Evolutionary conservation across 2,113 vertebrate species (phyloP), one percentile per base, ranked within the genome.

Genomic region (Syngnathus floridae): DNA sequence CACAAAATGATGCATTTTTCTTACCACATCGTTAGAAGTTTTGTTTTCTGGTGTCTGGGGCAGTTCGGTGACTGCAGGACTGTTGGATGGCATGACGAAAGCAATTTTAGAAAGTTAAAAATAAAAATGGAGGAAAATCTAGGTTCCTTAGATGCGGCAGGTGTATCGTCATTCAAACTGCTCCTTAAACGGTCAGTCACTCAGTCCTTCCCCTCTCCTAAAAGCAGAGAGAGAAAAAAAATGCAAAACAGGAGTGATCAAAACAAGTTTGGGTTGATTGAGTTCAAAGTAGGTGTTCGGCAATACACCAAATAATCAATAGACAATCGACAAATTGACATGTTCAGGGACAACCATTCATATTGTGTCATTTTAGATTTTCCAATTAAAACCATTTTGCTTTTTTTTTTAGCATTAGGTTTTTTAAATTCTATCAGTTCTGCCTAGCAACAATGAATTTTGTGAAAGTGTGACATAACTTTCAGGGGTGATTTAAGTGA

Each of bases 31-130:
- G 3, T 77, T 87, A 68, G 73, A 64, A 4, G 46, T 21, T 62
- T 87, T 78, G 1, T 88, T 84, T 67, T 85, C 84, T 4, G 80
- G 82, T 0, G 80, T 82, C 71, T 85, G 84, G 10, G 82, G 74
- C 9, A 78, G 74, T 35, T 84, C 81, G 12, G 74, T 64, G 57
- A 79, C 79, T 14, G 84, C 70, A 9, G 86, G 86, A 63, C 82
- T 84, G 79, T 88, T 88, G 82, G 86, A 89, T 72, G 88, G 88
- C 88, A 89, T 89, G 80, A 79, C 69, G 46, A 73, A 78, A 80
- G 77, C 79, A 70, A n/a, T 68, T 78, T 68, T 51, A 57, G 13
- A 63, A 71, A 70, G 66, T 57, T 45, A 31, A 61, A 71, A 67
- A 70, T 64, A 64, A 64, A 71, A 62, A 74, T 31, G 16, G 31